Percentiles rank a stretch among this genome's conserved stretches.
Evolutionary conservation across 2,113 vertebrate genomes (phyloP).

Genomic region (Polypterus senegalus): DNA sequence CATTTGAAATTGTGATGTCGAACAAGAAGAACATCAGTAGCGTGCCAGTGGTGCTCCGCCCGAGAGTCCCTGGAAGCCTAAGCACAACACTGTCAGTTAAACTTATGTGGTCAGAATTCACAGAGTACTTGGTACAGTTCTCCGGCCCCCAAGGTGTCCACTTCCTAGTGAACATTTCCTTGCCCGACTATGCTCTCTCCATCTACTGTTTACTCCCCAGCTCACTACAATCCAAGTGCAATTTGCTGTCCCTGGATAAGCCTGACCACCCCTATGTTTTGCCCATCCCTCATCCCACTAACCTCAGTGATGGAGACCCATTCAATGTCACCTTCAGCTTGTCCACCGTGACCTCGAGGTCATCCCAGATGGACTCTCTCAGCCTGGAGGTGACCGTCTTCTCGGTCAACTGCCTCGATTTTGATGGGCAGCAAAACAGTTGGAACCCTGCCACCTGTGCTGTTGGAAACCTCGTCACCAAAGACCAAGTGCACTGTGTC

Average conservation of each 20-base stretch:
- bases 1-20: constrained; percentile 26
- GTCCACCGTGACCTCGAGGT: constrained; percentile 9
- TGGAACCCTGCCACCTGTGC: constrained; percentile 31
- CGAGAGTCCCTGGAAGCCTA: constrained; percentile 11
- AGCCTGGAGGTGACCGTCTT: constrained; percentile 31
- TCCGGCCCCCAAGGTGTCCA: constrained; percentile 23
- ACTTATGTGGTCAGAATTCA: constrained; percentile 8
- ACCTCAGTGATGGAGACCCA: too few relatives aligned
- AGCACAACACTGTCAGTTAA: constrained; percentile 34
- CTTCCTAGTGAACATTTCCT: constrained; percentile 32
- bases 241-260: neutral
- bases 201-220: constrained; percentile 32
- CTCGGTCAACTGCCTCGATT: constrained; percentile 33
- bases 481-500: constrained; percentile 36
- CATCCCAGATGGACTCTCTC: constrained; percentile 2
- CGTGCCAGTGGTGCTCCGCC: constrained; percentile 25
- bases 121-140: constrained; percentile 39
- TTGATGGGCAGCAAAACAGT: constrained; percentile 17
- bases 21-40: constrained; percentile 19
- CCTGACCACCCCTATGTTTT: too few relatives aligned
- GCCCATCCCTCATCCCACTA: too few relatives aligned
- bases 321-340: constrained; percentile 12
- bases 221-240: constrained; percentile 33
- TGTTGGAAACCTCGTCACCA: constrained; percentile 30
- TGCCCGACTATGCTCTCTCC: constrained; percentile 13